Conservation (phyloP, 2,113 vertebrate species). For the Sphaerodactylus townsendi region DNA sequence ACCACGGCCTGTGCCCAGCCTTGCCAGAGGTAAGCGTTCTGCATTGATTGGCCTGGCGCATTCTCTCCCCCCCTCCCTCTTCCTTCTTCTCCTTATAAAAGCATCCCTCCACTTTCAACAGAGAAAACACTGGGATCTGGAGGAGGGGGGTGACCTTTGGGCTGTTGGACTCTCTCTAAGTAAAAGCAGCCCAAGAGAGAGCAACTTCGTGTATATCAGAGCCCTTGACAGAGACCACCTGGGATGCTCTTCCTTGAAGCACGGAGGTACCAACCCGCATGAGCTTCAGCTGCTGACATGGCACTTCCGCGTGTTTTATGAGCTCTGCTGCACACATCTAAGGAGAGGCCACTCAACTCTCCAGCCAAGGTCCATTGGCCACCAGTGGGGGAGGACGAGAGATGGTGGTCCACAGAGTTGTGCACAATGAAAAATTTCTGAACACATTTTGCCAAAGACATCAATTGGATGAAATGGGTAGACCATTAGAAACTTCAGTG, state of each 20-base stretch:
- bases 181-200: constrained; percentile 73
- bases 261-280: constrained; percentile 43
- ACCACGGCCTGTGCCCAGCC: neutral
- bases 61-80: neutral
- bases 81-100: constrained; percentile 51
- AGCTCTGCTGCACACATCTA: constrained; percentile 53
- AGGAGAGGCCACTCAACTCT: neutral
- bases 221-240: constrained; percentile 73
- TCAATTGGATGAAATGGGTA: too few species aligned
- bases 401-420: neutral
- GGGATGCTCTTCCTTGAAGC: constrained; percentile 47
- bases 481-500: too few species aligned
- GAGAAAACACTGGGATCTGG: constrained; percentile 70
- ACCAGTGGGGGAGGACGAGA: neutral
- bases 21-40: neutral
- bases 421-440: too few species aligned
- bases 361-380: neutral
- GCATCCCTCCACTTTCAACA: constrained; percentile 65
- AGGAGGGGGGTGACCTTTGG: constrained; percentile 70
- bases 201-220: constrained; percentile 69
- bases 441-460: too few species aligned
- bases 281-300: constrained; percentile 57
- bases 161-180: constrained; percentile 72
- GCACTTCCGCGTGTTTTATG: constrained; percentile 55
- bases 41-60: neutral